Conservation (phyloP, 2,113 vertebrate species). For the Stegastes partitus region DNA sequence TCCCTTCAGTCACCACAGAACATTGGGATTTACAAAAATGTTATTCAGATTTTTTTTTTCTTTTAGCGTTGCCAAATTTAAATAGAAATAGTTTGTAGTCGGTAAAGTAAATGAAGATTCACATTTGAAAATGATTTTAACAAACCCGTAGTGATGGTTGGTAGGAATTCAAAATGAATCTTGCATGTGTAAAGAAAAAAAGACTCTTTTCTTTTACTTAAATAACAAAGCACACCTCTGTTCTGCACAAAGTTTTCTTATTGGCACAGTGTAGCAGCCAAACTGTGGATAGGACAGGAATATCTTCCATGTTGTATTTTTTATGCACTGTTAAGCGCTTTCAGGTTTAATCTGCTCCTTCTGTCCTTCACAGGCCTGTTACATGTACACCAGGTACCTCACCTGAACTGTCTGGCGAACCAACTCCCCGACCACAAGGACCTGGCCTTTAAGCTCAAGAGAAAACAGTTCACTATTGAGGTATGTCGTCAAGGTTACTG, state of each 20-base stretch:
- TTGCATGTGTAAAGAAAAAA: not conserved
- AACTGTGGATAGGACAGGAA: not conserved
- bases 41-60: too few relatives aligned
- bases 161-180: not conserved
- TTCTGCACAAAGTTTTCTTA: not conserved
- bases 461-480: constrained; percentile 95
- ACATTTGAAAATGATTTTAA: too few relatives aligned
- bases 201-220: not conserved
- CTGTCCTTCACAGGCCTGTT: constrained; percentile 88
- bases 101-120: not conserved
- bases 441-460: constrained; percentile 97
- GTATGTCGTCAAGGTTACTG: constrained; percentile 80
- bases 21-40: too few relatives aligned
- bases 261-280: not conserved
- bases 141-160: too few relatives aligned
- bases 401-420: constrained; percentile 94
- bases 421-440: constrained; percentile 95
- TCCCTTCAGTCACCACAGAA: too few relatives aligned
- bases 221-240: not conserved
- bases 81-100: constrained; percentile 1
- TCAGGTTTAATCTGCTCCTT: constrained; percentile 33
- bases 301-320: constrained; percentile 9
- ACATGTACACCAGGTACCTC: constrained; percentile 92
- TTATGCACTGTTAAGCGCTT: constrained; percentile 1
- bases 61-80: not conserved